Conservation (phyloP, 2,797 vertebrate genomes). For the Setipinna tenuifilis region DNA sequence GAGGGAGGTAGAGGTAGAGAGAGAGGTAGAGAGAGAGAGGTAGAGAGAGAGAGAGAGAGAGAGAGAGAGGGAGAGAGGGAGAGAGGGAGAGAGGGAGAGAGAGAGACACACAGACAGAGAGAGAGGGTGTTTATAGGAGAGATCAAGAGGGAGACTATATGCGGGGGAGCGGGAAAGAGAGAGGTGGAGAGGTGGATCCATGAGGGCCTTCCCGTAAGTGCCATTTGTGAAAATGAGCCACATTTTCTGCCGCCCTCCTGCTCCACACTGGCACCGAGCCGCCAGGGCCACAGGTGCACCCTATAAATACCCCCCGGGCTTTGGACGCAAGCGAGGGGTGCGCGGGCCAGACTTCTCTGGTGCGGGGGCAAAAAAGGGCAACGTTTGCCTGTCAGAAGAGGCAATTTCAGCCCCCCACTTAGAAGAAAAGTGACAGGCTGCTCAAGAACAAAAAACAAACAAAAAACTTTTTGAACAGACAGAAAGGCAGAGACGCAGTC, state of each 20-base stretch:
- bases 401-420: not conserved
- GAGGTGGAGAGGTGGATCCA: not conserved
- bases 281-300: constrained; percentile 15
- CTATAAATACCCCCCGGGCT: constrained; percentile 9
- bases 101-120: not conserved
- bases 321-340: not conserved
- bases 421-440: not conserved
- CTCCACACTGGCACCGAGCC: not conserved
- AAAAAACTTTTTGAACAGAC: not conserved
- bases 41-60: not conserved
- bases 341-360: not conserved
- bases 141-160: not conserved
- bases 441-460: no score
- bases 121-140: not conserved
- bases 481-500: not conserved
- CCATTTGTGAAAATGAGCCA: constrained; percentile 1
- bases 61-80: not conserved
- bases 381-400: not conserved
- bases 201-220: not conserved
- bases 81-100: not conserved
- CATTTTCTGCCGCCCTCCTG: not conserved
- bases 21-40: not conserved
- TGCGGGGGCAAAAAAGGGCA: not conserved
- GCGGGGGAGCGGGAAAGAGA: no score
- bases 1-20: not conserved